Evolutionary conservation across 2,888 invertebrate species (phyloP), one percentile per base, ranked within the genome.

Genomic region (Drosophila antonietae): DNA sequence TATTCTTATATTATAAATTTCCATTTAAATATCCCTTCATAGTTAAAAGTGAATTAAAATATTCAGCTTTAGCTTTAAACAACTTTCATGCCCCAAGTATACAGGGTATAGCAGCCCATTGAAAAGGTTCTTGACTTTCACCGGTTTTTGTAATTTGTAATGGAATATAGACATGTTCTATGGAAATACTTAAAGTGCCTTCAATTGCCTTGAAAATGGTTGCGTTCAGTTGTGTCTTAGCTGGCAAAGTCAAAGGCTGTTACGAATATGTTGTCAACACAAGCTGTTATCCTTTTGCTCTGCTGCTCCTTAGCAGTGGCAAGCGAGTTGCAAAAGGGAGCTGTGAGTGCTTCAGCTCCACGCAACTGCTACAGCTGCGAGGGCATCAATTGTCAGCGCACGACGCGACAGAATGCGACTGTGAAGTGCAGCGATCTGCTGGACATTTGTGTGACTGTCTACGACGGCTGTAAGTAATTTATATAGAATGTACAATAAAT

Each of bases 361-460:
- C 80, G 80, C 0, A 65, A 71, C 2, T 92, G 92, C 52, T 91
- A 84, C 57, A 86, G 80, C 56, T 92, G 92, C 62, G 73, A 84
- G 12, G 92, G 92, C 14, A 89, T 92, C 31, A 91, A 90, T 66
- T 92, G 93, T 23, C 84, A 84, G 41, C 80, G 90, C 7, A 81
- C 87, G 14, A 80, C 89, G 0, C 66, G 66, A 1, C 70, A 81
- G n/a, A 83, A 88, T 73, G 75, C 68, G 0, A 84, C 77, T 3
- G 80, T 68, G 9, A 64, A 63, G 1, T 92, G 92, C 68, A 37
- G 55, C 3, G 90, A 92, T 82, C 60, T 80, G 20, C 64, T 91
- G 69, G 93, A 92, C 70, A 82, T 83, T 49, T 92, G 93, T 74
- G 91, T 90, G 1, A 92, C 91, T 0, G 79, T 91, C 43, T 92